A percentile compares a stretch with the other conserved stretches of the same genome.
phyloP scores from a whole-genome alignment of 1,140 invertebrate species.

The Apis laboriosa region DNA sequence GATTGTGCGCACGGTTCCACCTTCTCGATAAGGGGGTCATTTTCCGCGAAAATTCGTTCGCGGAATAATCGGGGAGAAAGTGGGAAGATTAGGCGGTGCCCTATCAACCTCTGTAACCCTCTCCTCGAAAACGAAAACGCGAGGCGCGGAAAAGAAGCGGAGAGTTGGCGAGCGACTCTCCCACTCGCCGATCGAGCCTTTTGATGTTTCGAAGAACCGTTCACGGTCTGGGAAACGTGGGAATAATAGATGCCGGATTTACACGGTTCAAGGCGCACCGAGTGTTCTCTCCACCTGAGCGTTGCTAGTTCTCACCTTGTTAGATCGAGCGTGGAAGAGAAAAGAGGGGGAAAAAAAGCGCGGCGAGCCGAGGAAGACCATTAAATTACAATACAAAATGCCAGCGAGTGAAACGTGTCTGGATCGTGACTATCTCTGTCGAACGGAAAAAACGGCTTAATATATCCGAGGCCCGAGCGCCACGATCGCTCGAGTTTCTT shows the following conservation, averaged over 20 bases:
- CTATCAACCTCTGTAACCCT: constrained; percentile 21
- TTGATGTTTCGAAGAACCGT: constrained; percentile 38
- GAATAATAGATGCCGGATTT: constrained; percentile 54
- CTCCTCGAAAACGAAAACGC: neutral
- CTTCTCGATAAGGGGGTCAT: constrained; percentile 1
- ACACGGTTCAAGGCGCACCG: constrained; percentile 38
- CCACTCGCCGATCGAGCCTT: constrained; percentile 20
- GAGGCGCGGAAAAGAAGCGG: neutral
- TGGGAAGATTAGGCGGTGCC: neutral
- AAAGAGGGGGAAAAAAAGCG: neutral
- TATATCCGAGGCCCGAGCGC: neutral
- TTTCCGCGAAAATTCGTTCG: constrained; percentile 24
- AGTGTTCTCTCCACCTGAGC: neutral
- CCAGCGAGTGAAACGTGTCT: constrained; percentile 38
- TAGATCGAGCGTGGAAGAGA: neutral
- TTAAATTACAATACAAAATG: constrained; percentile 49
- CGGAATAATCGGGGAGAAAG: constrained; percentile 37
- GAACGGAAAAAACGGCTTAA: constrained; percentile 18
- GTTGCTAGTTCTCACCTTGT: constrained; percentile 37
- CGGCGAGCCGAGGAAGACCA: constrained; percentile 19
- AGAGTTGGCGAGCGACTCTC: neutral
- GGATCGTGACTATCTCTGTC: constrained; percentile 27
- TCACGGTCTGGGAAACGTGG: constrained; percentile 52
- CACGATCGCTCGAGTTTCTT: constrained; percentile 1
- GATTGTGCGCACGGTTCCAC: neutral